Conservation (phyloP, 1,140 invertebrate genomes). For the Druon quercuslanigerum region DNA sequence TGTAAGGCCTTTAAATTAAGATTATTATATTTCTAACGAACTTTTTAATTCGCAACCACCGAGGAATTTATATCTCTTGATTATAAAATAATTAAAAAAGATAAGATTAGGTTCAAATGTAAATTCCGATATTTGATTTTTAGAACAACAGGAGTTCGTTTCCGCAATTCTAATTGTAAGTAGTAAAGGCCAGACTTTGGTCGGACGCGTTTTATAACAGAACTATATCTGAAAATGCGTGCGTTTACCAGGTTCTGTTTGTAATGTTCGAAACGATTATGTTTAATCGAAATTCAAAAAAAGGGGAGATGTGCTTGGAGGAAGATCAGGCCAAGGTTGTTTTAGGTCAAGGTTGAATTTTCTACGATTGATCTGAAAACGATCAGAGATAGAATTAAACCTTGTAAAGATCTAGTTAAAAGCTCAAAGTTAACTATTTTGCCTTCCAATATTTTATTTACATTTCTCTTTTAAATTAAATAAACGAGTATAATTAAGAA, state of each 20-base stretch:
- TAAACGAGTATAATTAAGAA: neutral
- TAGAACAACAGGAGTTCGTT: too few species aligned
- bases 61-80: too few species aligned
- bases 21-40: too few species aligned
- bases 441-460: too few species aligned
- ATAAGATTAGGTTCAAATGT: too few species aligned
- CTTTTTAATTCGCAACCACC: too few species aligned
- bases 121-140: too few species aligned
- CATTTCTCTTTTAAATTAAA: neutral
- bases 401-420: neutral
- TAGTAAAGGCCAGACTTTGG: neutral
- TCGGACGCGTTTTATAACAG: neutral
- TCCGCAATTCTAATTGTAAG: too few species aligned
- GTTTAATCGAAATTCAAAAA: neutral
- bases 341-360: conserved; percentile 4
- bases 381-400: conserved; percentile 18
- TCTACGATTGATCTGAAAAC: neutral
- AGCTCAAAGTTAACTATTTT: neutral
- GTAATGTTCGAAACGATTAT: neutral
- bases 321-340: neutral
- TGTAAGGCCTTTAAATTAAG: too few species aligned
- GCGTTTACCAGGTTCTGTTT: neutral
- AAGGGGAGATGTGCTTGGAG: neutral
- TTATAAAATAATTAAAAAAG: too few species aligned
- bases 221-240: neutral